Evolutionary conservation across 2,797 vertebrate species (phyloP).

Genomic region (Trachops cirrhosus): DNA sequence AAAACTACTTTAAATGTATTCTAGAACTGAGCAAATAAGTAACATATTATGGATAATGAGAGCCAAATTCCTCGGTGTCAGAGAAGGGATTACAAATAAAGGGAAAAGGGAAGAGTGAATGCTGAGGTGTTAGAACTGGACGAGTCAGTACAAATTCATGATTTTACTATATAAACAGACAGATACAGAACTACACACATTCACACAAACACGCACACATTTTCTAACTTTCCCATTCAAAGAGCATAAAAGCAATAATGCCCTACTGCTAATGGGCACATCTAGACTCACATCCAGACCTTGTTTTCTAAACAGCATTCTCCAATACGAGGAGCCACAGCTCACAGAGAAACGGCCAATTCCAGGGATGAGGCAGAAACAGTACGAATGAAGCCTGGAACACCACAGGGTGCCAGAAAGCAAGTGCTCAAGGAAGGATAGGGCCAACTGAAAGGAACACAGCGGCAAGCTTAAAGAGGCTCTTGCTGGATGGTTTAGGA

Average conservation of each 20-base stretch:
- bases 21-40: neutral
- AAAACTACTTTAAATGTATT: neutral
- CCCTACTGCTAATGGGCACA: no score
- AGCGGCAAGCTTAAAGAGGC: neutral
- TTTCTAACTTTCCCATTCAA: neutral
- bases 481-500: neutral
- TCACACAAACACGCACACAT: neutral
- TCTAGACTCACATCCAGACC: neutral
- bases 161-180: neutral
- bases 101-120: neutral
- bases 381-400: neutral
- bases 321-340: neutral
- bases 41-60: neutral
- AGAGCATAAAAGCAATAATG: neutral
- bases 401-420: neutral
- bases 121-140: neutral
- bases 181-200: neutral
- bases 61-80: neutral
- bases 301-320: conserved; percentile 5
- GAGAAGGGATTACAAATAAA: neutral
- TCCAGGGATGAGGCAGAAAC: neutral
- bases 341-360: neutral
- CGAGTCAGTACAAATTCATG: neutral
- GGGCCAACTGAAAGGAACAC: neutral
- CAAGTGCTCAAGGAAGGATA: neutral